A percentile compares a stretch with the other conserved stretches of the same genome.
Evolutionary conservation across 2,113 vertebrate species (phyloP).

Genomic region (Leucosticte australis): DNA sequence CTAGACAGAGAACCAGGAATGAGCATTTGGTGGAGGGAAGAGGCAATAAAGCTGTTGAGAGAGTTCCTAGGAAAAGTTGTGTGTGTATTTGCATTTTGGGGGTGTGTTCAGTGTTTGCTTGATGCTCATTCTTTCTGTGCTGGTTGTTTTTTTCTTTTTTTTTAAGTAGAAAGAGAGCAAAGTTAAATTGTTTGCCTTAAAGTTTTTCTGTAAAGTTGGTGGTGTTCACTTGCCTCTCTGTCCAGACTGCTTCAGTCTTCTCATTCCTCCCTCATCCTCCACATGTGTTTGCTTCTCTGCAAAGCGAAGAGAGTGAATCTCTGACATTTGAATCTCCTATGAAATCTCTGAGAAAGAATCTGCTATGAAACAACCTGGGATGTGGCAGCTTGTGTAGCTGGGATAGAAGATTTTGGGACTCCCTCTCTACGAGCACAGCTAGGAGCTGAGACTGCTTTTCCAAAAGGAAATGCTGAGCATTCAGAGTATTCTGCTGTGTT

Average conservation of each 20-base stretch:
- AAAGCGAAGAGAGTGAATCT: accelerated
- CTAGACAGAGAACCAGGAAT: background rate
- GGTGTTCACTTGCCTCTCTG: background rate
- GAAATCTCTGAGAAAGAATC: background rate
- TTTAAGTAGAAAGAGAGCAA: background rate
- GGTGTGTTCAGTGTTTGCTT: accelerated
- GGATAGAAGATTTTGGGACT: background rate
- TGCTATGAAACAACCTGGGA: background rate
- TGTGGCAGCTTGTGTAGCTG: background rate
- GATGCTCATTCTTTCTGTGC: background rate
- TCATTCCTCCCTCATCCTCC: background rate
- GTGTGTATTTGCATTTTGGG: background rate
- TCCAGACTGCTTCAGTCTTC: background rate
- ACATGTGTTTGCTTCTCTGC: accelerated
- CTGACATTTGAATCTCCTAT: background rate
- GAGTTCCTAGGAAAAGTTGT: background rate
- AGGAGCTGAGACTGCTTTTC: background rate
- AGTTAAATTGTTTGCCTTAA: background rate
- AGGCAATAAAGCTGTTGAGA: background rate
- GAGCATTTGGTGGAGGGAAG: background rate
- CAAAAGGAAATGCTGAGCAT: background rate
- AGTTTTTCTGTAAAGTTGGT: background rate
- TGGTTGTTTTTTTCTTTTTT: background rate
- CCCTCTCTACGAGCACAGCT: background rate
- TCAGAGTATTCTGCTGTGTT: background rate